phyloP scores from a whole-genome alignment of 2,797 vertebrate genomes.

The Bovichtus diacanthus region DNA sequence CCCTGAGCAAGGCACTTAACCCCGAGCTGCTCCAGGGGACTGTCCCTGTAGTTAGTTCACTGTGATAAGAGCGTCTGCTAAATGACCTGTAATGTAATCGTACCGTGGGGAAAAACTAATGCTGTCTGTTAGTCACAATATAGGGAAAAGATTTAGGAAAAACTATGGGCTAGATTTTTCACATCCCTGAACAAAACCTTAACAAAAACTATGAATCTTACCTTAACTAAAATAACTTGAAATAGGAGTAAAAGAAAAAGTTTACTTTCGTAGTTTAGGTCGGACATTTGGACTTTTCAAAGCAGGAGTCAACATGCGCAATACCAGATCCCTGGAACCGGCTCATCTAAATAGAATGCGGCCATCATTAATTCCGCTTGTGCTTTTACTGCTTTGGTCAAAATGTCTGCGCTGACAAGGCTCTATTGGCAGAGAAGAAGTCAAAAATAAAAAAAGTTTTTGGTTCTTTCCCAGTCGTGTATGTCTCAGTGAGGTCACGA shows the following conservation, averaged over 20 bases:
- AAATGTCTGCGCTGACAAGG: background rate
- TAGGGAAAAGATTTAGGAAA: no score
- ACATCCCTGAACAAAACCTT: no score
- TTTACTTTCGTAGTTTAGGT: no score
- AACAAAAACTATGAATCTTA: no score
- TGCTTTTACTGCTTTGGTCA: background rate
- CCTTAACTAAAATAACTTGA: no score
- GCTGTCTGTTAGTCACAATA: background rate
- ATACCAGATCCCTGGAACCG: background rate
- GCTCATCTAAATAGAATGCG: background rate
- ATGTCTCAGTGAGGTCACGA: slow-evolving; percentile 30
- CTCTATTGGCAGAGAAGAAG: background rate
- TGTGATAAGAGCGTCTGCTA: no score
- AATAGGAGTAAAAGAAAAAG: no score
- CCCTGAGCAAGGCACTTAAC: no score
- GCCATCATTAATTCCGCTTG: background rate
- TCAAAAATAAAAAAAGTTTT: background rate
- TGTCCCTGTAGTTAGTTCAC: no score
- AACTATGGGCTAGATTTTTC: no score
- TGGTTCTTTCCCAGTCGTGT: slow-evolving; percentile 50
- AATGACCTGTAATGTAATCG: no score
- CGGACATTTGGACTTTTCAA: background rate
- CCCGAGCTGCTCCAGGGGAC: no score
- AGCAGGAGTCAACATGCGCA: background rate
- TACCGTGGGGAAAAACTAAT: background rate